A percentile compares a stretch with the other conserved stretches of the same genome.
These are phyloP conservation scores for Aspiorhynchus laticeps DNA, from an alignment of 2,113 vertebrate species.

Conservation along the genomic window DNA sequence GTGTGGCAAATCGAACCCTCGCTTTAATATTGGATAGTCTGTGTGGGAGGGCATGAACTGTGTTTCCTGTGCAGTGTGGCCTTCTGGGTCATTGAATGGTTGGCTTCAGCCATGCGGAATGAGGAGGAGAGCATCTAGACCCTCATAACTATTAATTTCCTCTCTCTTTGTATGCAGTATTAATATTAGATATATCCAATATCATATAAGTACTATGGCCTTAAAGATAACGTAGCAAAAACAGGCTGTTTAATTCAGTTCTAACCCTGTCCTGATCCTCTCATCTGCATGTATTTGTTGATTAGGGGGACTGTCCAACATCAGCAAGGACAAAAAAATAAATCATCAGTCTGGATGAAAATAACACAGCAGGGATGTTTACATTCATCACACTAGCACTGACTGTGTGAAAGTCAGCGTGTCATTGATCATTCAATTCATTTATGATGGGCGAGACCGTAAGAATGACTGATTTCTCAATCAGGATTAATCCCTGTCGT, in stretches of 20 bases:
- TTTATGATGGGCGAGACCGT: constrained; percentile 22
- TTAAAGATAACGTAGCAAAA: neutral
- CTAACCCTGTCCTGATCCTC: neutral
- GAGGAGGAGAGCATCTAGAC: constrained; percentile 24
- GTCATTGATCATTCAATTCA: constrained; percentile 22
- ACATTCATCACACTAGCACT: neutral
- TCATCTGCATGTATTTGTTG: constrained; percentile 1
- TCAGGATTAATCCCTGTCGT: neutral
- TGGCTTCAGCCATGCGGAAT: constrained; percentile 24
- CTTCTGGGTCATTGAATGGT: constrained; percentile 9
- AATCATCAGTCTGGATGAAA: constrained; percentile 29
- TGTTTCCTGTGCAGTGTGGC: constrained; percentile 39
- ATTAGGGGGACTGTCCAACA: constrained; percentile 29
- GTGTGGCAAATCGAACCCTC: constrained; percentile 28
- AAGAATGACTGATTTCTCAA: constrained; percentile 5
- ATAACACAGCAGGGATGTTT: constrained; percentile 33
- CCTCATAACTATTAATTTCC: constrained; percentile 37
- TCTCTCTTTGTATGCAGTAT: neutral
- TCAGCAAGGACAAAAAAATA: constrained; percentile 26
- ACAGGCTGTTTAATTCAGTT: neutral
- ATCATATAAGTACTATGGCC: neutral
- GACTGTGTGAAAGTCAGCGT: constrained; percentile 3
- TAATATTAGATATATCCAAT: neutral
- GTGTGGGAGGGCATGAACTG: constrained; percentile 43
- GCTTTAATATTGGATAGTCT: constrained; percentile 51